These are phyloP conservation scores for Ardeotis arabs DNA, from an alignment of 2,113 vertebrate species.

Conservation along the genomic window DNA sequence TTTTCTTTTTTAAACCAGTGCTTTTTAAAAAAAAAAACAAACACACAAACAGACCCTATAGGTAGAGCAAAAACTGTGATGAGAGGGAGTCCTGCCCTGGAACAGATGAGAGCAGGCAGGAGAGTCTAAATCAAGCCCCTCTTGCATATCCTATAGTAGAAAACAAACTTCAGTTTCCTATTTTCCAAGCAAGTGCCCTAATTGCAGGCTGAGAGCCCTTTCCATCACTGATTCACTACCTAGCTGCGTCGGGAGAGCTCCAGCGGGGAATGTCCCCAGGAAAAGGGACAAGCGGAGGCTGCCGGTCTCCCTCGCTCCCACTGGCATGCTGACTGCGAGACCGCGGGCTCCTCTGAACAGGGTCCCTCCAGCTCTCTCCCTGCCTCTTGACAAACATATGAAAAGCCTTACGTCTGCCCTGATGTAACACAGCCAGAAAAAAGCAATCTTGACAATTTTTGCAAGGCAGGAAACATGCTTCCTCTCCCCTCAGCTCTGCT, in stretches of 20 bases:
- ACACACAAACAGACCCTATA: neutral
- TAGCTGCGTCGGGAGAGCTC: neutral
- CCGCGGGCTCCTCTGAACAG: accelerated
- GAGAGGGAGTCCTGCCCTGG: neutral
- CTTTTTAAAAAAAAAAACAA: neutral
- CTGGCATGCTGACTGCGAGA: accelerated
- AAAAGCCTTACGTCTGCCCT: neutral
- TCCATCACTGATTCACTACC: neutral
- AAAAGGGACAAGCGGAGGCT: neutral
- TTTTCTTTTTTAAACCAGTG: neutral
- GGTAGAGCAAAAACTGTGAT: neutral
- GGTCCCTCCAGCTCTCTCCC: neutral
- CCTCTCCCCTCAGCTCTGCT: neutral
- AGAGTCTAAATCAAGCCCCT: neutral
- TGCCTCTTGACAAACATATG: neutral
- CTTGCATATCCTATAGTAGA: neutral
- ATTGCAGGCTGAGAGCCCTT: neutral
- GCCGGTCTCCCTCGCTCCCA: neutral
- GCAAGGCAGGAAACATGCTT: neutral
- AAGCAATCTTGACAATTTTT: neutral
- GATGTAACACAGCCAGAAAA: neutral
- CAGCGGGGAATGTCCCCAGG: neutral
- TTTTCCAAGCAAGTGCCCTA: neutral
- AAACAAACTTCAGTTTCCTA: neutral
- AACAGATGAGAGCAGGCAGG: neutral